A percentile compares a stretch with the other conserved stretches of the same genome.
These are phyloP conservation scores for Temnothorax nylanderi DNA, from an alignment of 1,140 invertebrate species.

Conservation along the genomic window DNA sequence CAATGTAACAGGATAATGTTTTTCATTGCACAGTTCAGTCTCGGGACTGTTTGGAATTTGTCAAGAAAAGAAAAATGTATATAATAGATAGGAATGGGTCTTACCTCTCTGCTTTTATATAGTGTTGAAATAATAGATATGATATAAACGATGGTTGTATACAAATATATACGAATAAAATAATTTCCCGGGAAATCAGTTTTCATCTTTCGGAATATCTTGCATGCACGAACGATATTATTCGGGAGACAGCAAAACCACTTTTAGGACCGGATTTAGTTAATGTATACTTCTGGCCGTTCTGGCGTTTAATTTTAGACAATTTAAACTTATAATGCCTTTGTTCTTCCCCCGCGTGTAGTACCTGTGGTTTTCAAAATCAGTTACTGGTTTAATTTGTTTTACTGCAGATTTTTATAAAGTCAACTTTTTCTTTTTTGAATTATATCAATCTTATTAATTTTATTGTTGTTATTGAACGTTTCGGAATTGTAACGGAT, in stretches of 20 bases:
- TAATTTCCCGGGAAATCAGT: background rate
- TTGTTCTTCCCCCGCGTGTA: background rate
- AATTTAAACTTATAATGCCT: slow-evolving; percentile 38
- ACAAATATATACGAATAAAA: background rate
- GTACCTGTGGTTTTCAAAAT: background rate
- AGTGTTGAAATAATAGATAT: background rate
- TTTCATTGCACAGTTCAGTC: background rate
- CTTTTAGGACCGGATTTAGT: slow-evolving; percentile 19
- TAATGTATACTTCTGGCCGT: background rate
- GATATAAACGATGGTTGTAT: background rate
- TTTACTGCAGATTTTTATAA: background rate
- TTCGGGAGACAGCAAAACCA: slow-evolving; percentile 2
- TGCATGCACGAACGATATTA: background rate
- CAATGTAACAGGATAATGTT: background rate
- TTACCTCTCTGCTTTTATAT: background rate
- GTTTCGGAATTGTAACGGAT: background rate
- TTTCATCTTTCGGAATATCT: background rate
- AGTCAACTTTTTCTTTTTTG: background rate
- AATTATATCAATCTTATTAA: background rate
- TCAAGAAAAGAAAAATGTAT: background rate
- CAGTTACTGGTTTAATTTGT: background rate
- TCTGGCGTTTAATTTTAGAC: slow-evolving; percentile 16
- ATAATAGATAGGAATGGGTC: background rate
- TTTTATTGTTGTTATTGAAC: background rate
- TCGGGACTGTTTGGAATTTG: background rate